Base-by-base conservation (phyloP, 2,113 vertebrate genomes). In the Platysternon megacephalum region DNA sequence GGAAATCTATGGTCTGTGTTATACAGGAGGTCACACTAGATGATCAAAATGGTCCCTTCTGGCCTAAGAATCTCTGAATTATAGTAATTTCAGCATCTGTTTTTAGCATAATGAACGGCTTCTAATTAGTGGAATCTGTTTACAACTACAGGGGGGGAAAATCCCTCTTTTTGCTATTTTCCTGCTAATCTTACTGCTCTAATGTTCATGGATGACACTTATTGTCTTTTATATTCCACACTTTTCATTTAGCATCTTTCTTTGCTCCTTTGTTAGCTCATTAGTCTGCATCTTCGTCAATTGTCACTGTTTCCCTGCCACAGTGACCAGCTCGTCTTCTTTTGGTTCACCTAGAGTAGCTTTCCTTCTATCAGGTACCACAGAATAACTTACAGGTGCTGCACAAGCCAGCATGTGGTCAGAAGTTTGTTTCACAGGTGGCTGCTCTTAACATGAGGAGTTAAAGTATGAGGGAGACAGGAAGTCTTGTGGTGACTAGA, bases 401-500 rank as follows among this genome's bases (percentile, higher is more conserved):
- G 32, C 51, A 76, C 12, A 91, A 95, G 87, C 4, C 85, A 89
- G 65, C 1, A 0, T 11, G 24, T 24, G 39, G 49, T 17, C 84
- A 94, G 78, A 39, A 82, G 53, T 85, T 82, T 89, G 87, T 88
- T 89, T 90, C 53, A n/a, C 49, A 61, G 39, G 35, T 82, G 53
- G 29, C 68, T 90, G 87, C 56, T 74, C 88, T 79, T 86, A 53
- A 52, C 72, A 58, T 0, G 0, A 12, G 21, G 42, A 39, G 32
- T 86, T 92, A 46, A 79, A 72, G 48, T 32, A 52, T 11, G 42
- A 84, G 28, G 51, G n/a, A 93, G 56, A 94, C 32, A 44, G 89
- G 74, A 91, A 86, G 74, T 84, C 1, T 0, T 12, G 6, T 24
- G 10, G 2, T 80, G 55, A 68, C 44, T 22, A 22, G 58, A 84